Conservation (phyloP, 2,888 invertebrate species). For the Mycogona germanica region DNA sequence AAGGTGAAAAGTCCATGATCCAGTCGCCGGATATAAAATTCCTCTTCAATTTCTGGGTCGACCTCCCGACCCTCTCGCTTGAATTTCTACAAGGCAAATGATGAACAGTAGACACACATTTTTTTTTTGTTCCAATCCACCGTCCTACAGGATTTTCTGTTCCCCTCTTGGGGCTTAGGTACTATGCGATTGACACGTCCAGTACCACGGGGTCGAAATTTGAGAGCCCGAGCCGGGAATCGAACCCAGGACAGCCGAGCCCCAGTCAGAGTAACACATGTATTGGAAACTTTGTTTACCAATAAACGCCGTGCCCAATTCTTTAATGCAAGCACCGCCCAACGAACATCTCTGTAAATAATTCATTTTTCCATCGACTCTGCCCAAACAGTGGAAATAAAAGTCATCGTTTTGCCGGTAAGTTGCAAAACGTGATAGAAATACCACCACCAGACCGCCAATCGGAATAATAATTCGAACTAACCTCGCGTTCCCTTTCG, state of each 20-base stretch:
- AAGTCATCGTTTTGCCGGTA: background rate
- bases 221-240: too few species aligned
- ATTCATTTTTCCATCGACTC: too few species aligned
- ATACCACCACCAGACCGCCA: background rate
- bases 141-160: too few species aligned
- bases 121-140: background rate
- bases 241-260: too few species aligned
- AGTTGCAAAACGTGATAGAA: background rate
- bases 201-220: too few species aligned
- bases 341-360: too few species aligned
- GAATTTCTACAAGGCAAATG: constrained; percentile 27
- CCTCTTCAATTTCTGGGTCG: constrained; percentile 68
- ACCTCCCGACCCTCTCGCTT: constrained; percentile 31
- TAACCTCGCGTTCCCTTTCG: constrained; percentile 39
- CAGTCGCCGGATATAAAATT: constrained; percentile 72
- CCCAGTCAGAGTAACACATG: too few species aligned
- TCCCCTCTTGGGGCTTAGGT: too few species aligned
- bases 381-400: background rate
- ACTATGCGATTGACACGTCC: too few species aligned
- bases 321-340: too few species aligned
- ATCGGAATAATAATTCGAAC: background rate
- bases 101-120: background rate
- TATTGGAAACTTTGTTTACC: too few species aligned
- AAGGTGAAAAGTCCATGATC: constrained; percentile 94
- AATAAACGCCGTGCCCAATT: too few species aligned